These are phyloP conservation scores for Heliconius hortense DNA, from an alignment of 2,888 invertebrate species.

Conservation along the genomic window DNA sequence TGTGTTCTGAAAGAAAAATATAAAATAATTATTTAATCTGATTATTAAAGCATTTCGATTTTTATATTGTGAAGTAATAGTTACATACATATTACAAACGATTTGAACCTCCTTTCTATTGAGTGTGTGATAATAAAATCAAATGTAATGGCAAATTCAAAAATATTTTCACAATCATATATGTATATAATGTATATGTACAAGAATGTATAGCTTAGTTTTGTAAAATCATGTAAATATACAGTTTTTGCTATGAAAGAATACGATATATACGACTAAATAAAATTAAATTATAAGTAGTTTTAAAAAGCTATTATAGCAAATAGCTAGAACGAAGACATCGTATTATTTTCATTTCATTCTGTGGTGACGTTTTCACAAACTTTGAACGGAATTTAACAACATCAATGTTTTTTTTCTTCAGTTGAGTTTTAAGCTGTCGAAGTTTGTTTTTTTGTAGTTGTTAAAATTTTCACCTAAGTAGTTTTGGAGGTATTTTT, in stretches of 20 bases:
- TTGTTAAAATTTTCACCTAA: background rate
- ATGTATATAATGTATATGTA: background rate
- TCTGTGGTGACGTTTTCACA: background rate
- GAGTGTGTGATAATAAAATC: background rate
- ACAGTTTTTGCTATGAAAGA: background rate
- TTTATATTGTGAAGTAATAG: background rate
- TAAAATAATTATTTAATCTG: background rate
- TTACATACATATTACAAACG: background rate
- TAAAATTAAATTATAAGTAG: background rate
- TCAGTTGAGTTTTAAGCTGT: background rate
- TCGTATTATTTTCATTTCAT: background rate
- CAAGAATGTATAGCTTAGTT: background rate
- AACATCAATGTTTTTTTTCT: slow-evolving; percentile 5
- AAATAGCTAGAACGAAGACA: background rate
- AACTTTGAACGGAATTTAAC: slow-evolving; percentile 5
- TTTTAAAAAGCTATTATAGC: background rate
- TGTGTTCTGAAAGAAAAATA: slow-evolving; percentile 65
- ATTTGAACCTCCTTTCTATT: background rate
- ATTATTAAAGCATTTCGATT: background rate
- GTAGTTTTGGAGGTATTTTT: background rate
- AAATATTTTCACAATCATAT: too few relatives aligned
- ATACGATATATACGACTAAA: background rate
- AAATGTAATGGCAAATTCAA: too few relatives aligned
- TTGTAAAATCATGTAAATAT: background rate
- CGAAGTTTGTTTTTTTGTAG: background rate